Conservation (phyloP, 2,888 invertebrate genomes). For the Brachyopa scutellaris region DNA sequence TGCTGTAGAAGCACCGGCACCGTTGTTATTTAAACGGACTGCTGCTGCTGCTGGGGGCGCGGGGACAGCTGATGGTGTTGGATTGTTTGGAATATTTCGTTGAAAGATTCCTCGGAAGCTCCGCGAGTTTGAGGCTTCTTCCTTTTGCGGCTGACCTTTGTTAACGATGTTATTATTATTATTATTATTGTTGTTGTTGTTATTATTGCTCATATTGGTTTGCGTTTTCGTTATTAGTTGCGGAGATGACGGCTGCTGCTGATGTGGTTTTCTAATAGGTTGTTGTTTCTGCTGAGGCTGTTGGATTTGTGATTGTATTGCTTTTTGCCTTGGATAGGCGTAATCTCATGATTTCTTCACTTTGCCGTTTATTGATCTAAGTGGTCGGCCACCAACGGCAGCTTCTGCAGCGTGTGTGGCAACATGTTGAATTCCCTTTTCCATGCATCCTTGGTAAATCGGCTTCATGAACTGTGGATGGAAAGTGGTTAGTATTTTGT, state of each 20-base stretch:
- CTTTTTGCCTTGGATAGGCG: slow-evolving; percentile 78
- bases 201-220: slow-evolving; percentile 63
- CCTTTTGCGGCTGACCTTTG: slow-evolving; percentile 53
- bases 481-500: slow-evolving; percentile 38
- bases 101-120: slow-evolving; percentile 49
- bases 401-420: slow-evolving; percentile 89
- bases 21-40: slow-evolving; percentile 21
- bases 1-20: slow-evolving; percentile 40
- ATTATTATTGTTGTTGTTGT: slow-evolving; percentile 45
- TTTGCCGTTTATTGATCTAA: slow-evolving; percentile 79
- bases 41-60: neutral
- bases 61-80: slow-evolving; percentile 7
- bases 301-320: slow-evolving; percentile 75
- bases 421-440: slow-evolving; percentile 92
- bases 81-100: slow-evolving; percentile 29
- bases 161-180: slow-evolving; percentile 10
- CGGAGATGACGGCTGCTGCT: slow-evolving; percentile 52
- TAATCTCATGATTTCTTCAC: slow-evolving; percentile 82
- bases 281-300: slow-evolving; percentile 64
- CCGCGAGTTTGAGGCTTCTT: slow-evolving; percentile 39
- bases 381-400: slow-evolving; percentile 84
- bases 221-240: slow-evolving; percentile 49
- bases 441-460: slow-evolving; percentile 89
- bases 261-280: slow-evolving; percentile 58
- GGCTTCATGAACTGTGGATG: slow-evolving; percentile 90